Conservation (phyloP, 2,113 vertebrate species). For the Tetrao urogallus region DNA sequence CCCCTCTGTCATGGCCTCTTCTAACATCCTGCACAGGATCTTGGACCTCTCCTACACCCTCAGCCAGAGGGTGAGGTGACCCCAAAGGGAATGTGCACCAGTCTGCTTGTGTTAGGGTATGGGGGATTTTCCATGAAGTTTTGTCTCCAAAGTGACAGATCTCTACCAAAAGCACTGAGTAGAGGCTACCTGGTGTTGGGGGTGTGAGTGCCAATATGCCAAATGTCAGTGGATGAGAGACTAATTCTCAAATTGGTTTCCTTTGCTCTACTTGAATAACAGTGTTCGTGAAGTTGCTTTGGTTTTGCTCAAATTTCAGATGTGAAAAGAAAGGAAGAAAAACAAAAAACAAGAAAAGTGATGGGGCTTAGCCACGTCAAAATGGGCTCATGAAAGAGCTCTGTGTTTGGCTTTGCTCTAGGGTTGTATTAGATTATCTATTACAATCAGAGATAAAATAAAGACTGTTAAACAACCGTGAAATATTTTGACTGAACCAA, state of each 20-base stretch:
- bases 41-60: not conserved
- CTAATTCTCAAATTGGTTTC: not conserved
- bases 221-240: not conserved
- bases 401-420: constrained; percentile 33
- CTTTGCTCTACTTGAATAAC: not conserved
- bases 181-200: not conserved
- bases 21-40: not conserved
- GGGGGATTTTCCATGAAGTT: not conserved
- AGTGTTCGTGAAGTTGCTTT: not conserved
- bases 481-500: constrained; percentile 60
- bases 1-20: not conserved
- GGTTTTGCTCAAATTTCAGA: constrained; percentile 34
- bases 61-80: not conserved
- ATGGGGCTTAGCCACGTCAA: not conserved
- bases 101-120: rapidly evolving
- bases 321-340: not conserved
- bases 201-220: not conserved
- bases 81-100: rapidly evolving
- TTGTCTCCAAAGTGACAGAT: not conserved
- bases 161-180: not conserved
- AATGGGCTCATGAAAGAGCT: constrained; percentile 38
- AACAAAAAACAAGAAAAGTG: not conserved
- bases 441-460: constrained; percentile 34
- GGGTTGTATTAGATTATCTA: constrained; percentile 46
- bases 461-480: not conserved